Conservation (phyloP, 2,113 vertebrate species). For the Neolamprologus caudopunctatus region DNA sequence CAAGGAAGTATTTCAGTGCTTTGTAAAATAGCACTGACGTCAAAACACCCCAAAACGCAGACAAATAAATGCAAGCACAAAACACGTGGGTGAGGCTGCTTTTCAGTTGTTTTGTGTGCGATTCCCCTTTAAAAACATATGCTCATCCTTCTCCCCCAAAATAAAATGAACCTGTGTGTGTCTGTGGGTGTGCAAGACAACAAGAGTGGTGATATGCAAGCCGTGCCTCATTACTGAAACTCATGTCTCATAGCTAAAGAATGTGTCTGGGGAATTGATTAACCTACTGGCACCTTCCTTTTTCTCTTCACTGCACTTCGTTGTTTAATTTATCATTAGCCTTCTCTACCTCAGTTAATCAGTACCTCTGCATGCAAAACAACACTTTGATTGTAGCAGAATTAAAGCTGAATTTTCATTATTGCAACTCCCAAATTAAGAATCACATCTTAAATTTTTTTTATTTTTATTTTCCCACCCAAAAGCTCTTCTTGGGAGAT, state of each 20-base stretch:
- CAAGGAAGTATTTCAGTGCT: background rate
- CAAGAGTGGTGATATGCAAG: background rate
- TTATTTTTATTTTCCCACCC: background rate
- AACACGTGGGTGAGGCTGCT: background rate
- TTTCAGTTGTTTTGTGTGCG: background rate
- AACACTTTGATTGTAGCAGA: background rate
- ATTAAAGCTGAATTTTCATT: background rate
- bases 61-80: background rate
- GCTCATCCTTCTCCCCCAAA: background rate
- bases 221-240: background rate
- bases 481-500: background rate
- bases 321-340: background rate
- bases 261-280: background rate
- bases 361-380: background rate
- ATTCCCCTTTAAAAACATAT: background rate
- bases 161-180: background rate
- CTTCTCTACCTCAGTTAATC: background rate
- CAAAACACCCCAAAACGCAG: background rate
- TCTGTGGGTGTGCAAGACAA: background rate
- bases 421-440: background rate
- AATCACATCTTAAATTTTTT: background rate
- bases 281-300: background rate
- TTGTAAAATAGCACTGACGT: background rate
- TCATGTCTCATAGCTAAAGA: background rate
- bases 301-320: background rate